These are phyloP conservation scores for Catalaphyllia jardinei DNA, from an alignment of 64 coral and sea anemone genomes.

Conservation along the genomic window DNA sequence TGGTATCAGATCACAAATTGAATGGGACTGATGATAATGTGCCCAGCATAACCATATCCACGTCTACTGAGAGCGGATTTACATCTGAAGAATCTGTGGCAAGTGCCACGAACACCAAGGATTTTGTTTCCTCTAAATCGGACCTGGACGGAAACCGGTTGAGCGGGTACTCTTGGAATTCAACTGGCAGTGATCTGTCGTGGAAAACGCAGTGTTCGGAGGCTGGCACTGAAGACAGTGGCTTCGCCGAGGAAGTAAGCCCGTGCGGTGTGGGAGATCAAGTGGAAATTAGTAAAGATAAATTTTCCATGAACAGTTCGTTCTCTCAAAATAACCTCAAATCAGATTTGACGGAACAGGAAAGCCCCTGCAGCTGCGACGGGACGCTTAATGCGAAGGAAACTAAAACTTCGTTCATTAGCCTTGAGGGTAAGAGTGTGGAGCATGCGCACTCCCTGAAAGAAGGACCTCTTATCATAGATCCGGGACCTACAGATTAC, in stretches of 20 bases:
- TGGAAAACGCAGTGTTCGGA: slow-evolving; percentile 29
- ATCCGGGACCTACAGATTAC: not conserved
- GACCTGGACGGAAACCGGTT: slow-evolving; percentile 1
- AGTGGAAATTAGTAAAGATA: not conserved
- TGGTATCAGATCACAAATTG: not conserved
- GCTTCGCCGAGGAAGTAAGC: not conserved
- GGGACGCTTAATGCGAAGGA: not conserved
- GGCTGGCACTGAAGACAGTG: slow-evolving; percentile 37
- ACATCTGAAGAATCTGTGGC: not conserved
- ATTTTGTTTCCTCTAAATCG: not conserved
- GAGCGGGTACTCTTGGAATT: slow-evolving; percentile 44
- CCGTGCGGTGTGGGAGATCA: not conserved
- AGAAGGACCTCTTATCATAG: not conserved
- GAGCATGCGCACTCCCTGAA: not conserved
- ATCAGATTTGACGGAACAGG: not conserved
- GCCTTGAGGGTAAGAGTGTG: not conserved
- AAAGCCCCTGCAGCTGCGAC: not conserved
- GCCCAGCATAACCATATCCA: not conserved
- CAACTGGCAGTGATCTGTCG: slow-evolving; percentile 18
- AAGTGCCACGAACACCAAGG: not conserved
- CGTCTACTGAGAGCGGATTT: not conserved
- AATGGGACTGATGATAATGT: not conserved
- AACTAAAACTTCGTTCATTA: not conserved
- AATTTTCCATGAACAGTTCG: not conserved
- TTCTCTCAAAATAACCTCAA: slow-evolving; percentile 1